phyloP scores from a whole-genome alignment of 1,140 invertebrate species.

The Drosophila pandora region DNA sequence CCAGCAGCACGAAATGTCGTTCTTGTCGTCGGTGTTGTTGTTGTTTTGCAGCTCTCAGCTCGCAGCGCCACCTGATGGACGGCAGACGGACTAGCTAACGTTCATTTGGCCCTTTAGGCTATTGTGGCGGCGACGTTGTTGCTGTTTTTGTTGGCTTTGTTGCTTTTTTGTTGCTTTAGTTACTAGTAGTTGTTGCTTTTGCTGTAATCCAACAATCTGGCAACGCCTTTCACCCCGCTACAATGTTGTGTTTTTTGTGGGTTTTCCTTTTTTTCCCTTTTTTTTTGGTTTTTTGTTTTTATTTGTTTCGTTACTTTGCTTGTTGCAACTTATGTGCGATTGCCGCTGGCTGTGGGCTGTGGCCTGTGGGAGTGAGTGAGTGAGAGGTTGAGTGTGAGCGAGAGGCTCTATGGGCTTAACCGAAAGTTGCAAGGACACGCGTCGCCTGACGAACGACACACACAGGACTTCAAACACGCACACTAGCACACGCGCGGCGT shows the following conservation, averaged over 20 bases:
- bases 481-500: conserved; percentile 22
- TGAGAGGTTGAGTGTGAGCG: conserved; percentile 18
- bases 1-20: conserved; percentile 17
- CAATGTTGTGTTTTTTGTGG: conserved; percentile 31
- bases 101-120: conserved; percentile 52
- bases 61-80: conserved; percentile 42
- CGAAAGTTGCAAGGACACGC: conserved; percentile 71
- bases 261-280: conserved; percentile 2
- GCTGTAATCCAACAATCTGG: conserved; percentile 41
- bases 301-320: conserved; percentile 37
- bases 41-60: conserved; percentile 1
- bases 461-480: conserved; percentile 23
- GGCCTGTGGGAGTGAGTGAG: conserved; percentile 16
- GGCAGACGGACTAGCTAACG: conserved; percentile 39
- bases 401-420: conserved; percentile 24
- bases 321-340: conserved; percentile 73
- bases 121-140: conserved; percentile 32
- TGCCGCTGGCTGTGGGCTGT: conserved; percentile 44
- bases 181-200: conserved; percentile 21
- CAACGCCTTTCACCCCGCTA: conserved; percentile 47
- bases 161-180: background rate
- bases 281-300: conserved; percentile 15
- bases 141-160: conserved; percentile 2
- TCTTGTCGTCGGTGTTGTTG: conserved; percentile 18
- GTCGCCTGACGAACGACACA: conserved; percentile 44